These are phyloP conservation scores for Pyrochroa serraticornis DNA, from an alignment of 2,888 invertebrate species.

Conservation along the genomic window DNA sequence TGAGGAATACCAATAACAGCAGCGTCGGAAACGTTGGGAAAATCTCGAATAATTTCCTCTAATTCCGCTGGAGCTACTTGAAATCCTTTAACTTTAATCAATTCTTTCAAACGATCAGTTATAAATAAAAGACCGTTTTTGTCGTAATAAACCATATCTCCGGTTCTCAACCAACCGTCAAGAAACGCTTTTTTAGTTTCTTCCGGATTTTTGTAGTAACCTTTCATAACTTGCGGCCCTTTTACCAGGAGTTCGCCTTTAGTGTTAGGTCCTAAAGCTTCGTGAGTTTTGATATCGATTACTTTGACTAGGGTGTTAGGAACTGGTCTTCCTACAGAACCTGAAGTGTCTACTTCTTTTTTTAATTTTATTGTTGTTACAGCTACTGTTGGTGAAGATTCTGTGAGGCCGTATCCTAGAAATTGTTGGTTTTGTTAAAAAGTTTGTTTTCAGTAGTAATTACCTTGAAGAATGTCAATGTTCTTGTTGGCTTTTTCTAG, in stretches of 20 bases:
- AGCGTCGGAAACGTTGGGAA: constrained; percentile 74
- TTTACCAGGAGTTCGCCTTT: constrained; percentile 74
- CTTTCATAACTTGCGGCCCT: constrained; percentile 78
- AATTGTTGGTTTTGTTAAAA: too few relatives aligned
- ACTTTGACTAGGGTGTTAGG: constrained; percentile 70
- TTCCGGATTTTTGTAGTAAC: constrained; percentile 74
- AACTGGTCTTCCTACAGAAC: constrained; percentile 63
- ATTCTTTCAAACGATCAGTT: constrained; percentile 76
- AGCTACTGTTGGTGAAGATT: constrained; percentile 66
- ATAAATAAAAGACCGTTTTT: constrained; percentile 70
- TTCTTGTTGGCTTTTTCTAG: constrained; percentile 38
- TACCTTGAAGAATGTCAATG: constrained; percentile 37
- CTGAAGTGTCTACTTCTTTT: constrained; percentile 42
- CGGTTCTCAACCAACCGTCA: constrained; percentile 75
- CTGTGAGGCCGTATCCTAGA: constrained; percentile 71
- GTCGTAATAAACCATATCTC: constrained; percentile 65
- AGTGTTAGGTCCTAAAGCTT: constrained; percentile 46
- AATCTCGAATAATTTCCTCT: constrained; percentile 70
- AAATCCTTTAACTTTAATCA: constrained; percentile 73
- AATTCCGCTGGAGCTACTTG: constrained; percentile 86
- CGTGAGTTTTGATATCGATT: constrained; percentile 55
- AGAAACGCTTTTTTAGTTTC: constrained; percentile 70
- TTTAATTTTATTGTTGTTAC: constrained; percentile 42
- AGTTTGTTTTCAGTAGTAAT: constrained; percentile 40
- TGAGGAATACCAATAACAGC: constrained; percentile 80